Percentiles rank a stretch among this genome's conserved stretches.
phyloP scores from a whole-genome alignment of 2,797 vertebrate species.

The Meriones psammophilus region DNA sequence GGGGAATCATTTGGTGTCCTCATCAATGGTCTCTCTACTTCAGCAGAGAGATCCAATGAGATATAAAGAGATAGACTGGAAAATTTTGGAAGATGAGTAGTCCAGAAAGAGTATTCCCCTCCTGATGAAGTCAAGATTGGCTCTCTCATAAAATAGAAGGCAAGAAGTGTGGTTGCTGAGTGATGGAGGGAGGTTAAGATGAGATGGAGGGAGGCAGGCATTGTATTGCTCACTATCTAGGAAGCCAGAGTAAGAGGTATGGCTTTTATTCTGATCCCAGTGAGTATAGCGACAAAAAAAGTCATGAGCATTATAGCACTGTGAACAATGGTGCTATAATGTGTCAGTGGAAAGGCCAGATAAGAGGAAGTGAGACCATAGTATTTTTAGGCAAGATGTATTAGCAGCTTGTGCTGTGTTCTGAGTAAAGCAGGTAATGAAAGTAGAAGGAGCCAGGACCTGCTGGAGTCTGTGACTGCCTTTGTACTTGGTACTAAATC shows the following conservation, averaged over 20 bases:
- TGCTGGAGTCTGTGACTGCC: not conserved
- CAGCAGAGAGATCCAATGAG: not conserved
- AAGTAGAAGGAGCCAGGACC: not conserved
- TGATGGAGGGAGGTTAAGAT: not conserved
- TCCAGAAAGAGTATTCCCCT: not conserved
- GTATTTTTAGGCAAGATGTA: not conserved
- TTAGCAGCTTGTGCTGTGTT: not conserved
- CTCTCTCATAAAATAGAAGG: not conserved
- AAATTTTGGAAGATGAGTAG: not conserved
- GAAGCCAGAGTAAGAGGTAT: not conserved
- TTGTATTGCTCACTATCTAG: fast-evolving
- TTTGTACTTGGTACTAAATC: not conserved
- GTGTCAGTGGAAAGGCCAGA: not conserved
- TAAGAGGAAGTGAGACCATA: not conserved
- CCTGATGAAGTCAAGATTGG: not conserved
- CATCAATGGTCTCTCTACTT: not conserved
- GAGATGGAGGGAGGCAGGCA: not conserved
- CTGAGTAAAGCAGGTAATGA: not conserved
- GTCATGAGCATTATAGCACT: not conserved
- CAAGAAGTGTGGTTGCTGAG: not conserved
- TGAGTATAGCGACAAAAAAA: not conserved
- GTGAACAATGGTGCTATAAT: not conserved
- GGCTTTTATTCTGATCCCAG: not conserved
- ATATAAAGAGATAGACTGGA: not conserved
- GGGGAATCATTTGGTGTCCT: not conserved